Percentiles rank a stretch among this genome's conserved stretches.
phyloP scores from a whole-genome alignment of 1,140 invertebrate genomes.

The Alviniconcha marisindica region DNA sequence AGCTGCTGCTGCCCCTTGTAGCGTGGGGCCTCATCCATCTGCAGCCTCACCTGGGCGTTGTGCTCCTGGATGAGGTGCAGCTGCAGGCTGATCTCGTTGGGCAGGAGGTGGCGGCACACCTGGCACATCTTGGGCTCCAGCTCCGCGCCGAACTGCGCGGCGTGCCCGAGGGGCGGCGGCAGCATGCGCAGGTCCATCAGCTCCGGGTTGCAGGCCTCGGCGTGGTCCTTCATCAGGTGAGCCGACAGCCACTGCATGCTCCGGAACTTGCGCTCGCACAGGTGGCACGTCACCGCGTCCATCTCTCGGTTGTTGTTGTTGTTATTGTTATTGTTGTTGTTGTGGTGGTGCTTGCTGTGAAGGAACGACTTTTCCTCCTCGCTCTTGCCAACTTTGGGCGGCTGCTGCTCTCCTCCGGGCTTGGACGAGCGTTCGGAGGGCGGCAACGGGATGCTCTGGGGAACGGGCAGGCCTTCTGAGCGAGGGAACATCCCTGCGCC shows the following conservation, averaged over 20 bases:
- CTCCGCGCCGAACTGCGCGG: constrained; percentile 31
- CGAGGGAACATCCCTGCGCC: constrained; percentile 32
- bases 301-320: constrained; percentile 55
- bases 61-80: constrained; percentile 80
- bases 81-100: constrained; percentile 78
- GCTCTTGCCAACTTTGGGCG: constrained; percentile 38
- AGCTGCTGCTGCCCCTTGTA: not conserved
- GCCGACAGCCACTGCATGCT: constrained; percentile 93
- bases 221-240: constrained; percentile 92
- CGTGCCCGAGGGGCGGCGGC: constrained; percentile 40
- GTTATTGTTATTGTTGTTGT: constrained; percentile 33
- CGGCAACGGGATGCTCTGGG: constrained; percentile 45
- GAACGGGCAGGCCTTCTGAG: not conserved
- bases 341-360: constrained; percentile 32
- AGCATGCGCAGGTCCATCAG: constrained; percentile 50
- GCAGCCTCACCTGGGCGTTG: constrained; percentile 71
- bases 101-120: constrained; percentile 77
- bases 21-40: constrained; percentile 44
- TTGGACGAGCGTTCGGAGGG: constrained; percentile 43
- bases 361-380: constrained; percentile 42
- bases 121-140: constrained; percentile 73
- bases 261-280: constrained; percentile 91
- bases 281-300: constrained; percentile 80
- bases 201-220: constrained; percentile 45
- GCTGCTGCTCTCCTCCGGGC: constrained; percentile 19